Conservation (phyloP, 2,888 invertebrate genomes). For the Morinoia aosen region DNA sequence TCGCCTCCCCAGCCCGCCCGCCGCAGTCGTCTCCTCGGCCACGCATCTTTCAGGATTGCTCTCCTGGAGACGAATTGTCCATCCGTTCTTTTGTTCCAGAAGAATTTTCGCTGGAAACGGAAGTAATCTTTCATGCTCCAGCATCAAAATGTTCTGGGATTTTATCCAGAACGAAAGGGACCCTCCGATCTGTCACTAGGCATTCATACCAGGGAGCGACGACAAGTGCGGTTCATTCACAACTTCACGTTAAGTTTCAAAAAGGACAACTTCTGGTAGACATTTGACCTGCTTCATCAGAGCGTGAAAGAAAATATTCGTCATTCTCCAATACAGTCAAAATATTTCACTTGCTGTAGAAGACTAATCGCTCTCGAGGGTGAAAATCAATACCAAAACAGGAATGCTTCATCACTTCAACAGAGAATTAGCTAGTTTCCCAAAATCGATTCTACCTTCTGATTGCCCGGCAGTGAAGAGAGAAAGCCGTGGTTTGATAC, state of each 20-base stretch:
- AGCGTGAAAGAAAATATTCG: background rate
- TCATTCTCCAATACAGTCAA: background rate
- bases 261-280: background rate
- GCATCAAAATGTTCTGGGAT: slow-evolving; percentile 43
- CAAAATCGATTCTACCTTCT: background rate
- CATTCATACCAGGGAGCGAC: background rate
- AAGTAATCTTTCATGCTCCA: slow-evolving; percentile 49
- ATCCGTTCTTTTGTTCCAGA: slow-evolving; percentile 46
- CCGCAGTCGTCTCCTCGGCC: background rate
- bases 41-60: slow-evolving; percentile 47
- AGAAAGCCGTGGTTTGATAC: background rate
- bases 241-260: background rate
- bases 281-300: background rate
- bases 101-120: slow-evolving; percentile 48
- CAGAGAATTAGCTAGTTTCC: background rate
- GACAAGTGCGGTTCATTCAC: background rate
- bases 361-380: background rate
- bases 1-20: background rate
- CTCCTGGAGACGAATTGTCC: slow-evolving; percentile 47
- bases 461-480: background rate
- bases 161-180: slow-evolving; percentile 23
- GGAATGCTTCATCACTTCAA: background rate
- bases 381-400: background rate
- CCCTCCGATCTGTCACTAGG: slow-evolving; percentile 8
- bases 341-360: background rate